Evolutionary conservation across 2,888 invertebrate species (phyloP), one percentile per base, ranked within the genome.

Genomic region (Thumatha senex): DNA sequence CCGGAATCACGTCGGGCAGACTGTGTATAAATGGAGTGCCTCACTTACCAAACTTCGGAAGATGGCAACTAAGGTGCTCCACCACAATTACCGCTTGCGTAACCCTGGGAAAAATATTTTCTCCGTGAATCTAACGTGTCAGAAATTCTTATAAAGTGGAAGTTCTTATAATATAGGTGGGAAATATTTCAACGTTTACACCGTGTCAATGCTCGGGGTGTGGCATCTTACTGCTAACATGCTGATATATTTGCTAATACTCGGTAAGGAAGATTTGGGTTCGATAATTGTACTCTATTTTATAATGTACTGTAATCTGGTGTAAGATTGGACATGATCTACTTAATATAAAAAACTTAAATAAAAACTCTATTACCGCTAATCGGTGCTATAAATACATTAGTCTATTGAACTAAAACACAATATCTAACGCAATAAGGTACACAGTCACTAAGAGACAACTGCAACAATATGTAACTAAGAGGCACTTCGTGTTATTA

Each of bases 41-140:
- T 90, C 89, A 90, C 90, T 91, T 90, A 90, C 91, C 90, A 89
- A 89, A 90, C 89, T 88, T 89, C 89, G 86, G 88, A 88, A 82
- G 90, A 89, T 90, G 90, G 91, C 91, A 90, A 90, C 83, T 90
- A 90, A 91, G 91, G 91, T 90, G 84, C 89, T 90, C 91, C 91
- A 90, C 90, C 89, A 90, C 89, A 90, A 86, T 86, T 89, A 91
- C 91, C 91, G 91, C 90, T 90, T 90, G 90, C 90, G 90, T 89
- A 91, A 91, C 90, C 90, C 91, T 90, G 90, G 91, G 90, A 81
- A 91, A 91, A 91, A 91, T 90, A 91, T 91, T 90, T 88, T 89
- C 86, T 87, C 90, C 91, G 91, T 91, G 89, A 91, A 91, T 91
- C 90, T 89, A 90, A 89, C 89, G 91, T 91, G 91, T 86, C 86